Base-by-base conservation (phyloP, 2,888 invertebrate genomes). In the Cactoblastis cactorum region DNA sequence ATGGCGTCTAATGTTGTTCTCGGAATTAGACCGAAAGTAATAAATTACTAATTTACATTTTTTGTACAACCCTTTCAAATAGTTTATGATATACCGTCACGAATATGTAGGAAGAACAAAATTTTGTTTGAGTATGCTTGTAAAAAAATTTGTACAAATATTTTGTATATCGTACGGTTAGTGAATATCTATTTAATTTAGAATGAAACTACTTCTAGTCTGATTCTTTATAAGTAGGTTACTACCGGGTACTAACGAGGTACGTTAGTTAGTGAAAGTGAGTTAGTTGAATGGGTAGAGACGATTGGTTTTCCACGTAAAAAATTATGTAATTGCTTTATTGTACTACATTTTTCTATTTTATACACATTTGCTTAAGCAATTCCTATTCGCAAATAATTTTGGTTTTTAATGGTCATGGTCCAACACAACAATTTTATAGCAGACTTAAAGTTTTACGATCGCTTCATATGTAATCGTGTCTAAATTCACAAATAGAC, bases 1-100 rank as follows among this genome's bases (percentile, higher is more conserved):
- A 88, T 87, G 76, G 77, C 63, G 17, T 76, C 77, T 79, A 83
- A 83, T 81, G 76, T 71, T 62, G 62, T 84, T 83, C 83, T 69
- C 55, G 68, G 80, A 85, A 82, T 65, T 68, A 59, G 34, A 57
- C 64, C 63, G 62, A 58, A 57, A 56, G 67, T 74, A 72, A 80
- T 83, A 80, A 80, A 84, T 80, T 72, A 82, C 67, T 65, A 76
- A 77, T 79, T 78, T 72, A 74, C 62, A 64, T 77, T 77, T 73
- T 67, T 75, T 70, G 67, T 52, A 54, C 34, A 50, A 50, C 50
- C 32, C 52, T 63, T 63, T 62, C 48, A 38, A 45, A 53, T 52
- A 63, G 61, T 63, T 54, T 61, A 62, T 63, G 58, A 62, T 60
- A 58, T 54, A 58, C 59, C 57, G 58, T 62, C 59, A 58, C 54